Base-by-base conservation (phyloP, 2,888 invertebrate genomes). In the Ornithoptera alexandrae region DNA sequence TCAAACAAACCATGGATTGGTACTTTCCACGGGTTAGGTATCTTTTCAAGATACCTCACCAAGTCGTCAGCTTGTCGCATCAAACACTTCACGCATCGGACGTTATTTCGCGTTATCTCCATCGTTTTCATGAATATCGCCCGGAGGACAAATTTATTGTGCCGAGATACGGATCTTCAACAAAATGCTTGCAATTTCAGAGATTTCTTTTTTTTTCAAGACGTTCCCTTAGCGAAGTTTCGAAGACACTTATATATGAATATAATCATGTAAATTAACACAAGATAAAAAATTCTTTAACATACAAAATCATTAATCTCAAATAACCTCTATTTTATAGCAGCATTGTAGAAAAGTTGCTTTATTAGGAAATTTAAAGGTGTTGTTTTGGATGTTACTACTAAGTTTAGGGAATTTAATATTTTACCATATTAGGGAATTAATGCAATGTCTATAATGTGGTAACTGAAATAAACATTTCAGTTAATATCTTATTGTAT, bases 141-240 rank as follows among this genome's bases (percentile, higher is more conserved):
- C 77, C 76, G 75, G 78, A 73, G 79, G 81, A 84, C 84, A 84
- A 85, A 88, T 88, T 87, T 88, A 88, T 88, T 79, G 79, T 81
- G 69, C 57, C 39, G 68, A 74, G 86, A 80, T 88, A 87, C 78
- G 77, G 76, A 89, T 89, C 88, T 82, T 76, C 71, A 79, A 83
- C 84, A 84, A 84, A 89, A 88, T 86, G 81, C 80, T 84, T 86
- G 88, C 85, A 85, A 87, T 88, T 87, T 87, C 80, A 78, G 78
- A 76, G 75, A 85, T 84, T 83, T 83, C 79, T 84, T 50, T 50
- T 15, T 57, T 82, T 84, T 81, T 80, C 75, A 75, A 67, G 50
- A 58, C 62, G 30, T 57, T 62, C 7, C 42, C 36, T 53, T 59
- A 3, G 36, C 50, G 18, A 36, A 57, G 46, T 62, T 70, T 63